Evolutionary conservation across 2,797 vertebrate species (phyloP).

Genomic region (Phrynocephalus guinanensis): DNA sequence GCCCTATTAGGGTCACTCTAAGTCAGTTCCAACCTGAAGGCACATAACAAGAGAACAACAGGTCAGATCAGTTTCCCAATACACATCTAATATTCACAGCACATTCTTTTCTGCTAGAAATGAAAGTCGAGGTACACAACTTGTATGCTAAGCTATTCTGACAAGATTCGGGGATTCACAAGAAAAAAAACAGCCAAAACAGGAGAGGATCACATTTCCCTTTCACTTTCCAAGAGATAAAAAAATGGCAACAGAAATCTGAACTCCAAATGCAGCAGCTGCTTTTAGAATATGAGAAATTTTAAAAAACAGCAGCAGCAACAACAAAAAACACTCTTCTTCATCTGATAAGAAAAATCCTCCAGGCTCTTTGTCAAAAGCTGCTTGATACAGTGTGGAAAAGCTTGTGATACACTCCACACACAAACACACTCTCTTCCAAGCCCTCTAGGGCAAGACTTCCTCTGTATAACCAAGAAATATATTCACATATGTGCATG

Average conservation of each 20-base stretch:
- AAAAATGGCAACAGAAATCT: background rate
- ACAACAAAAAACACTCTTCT: background rate
- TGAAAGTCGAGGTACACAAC: background rate
- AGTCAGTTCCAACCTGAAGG: background rate
- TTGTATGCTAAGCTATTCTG: background rate
- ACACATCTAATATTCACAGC: background rate
- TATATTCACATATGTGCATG: background rate
- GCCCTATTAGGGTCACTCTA: too few species aligned
- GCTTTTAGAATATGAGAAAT: background rate
- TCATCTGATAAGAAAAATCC: conserved; percentile 23
- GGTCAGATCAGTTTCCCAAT: background rate
- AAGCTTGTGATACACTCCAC: conserved; percentile 77
- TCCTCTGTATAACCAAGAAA: background rate
- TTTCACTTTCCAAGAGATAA: background rate
- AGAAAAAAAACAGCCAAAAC: background rate
- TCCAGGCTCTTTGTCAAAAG: conserved; percentile 6
- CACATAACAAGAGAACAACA: background rate
- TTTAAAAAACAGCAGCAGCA: background rate
- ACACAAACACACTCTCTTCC: conserved; percentile 48
- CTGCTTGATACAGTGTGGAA: conserved; percentile 64
- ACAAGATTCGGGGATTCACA: background rate
- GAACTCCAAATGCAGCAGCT: background rate
- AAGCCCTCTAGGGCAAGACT: conserved; percentile 68
- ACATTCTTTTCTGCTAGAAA: background rate
- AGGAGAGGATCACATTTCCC: background rate